Conservation (phyloP, 2,113 vertebrate genomes). For the Trogon surrucura region DNA sequence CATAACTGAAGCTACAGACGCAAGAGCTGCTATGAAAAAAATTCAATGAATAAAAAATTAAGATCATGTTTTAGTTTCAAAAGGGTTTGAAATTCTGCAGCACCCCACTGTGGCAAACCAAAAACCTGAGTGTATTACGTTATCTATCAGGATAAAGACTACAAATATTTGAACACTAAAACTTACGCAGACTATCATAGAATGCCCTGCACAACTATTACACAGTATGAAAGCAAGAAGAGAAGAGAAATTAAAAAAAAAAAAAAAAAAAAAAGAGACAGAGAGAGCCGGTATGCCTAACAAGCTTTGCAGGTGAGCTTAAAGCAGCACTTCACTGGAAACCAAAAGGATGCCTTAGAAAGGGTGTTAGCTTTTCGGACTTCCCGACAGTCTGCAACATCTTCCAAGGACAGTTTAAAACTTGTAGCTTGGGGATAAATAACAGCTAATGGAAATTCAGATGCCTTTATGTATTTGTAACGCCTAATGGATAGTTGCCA, state of each 20-base stretch:
- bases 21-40: not conserved
- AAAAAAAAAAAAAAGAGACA: not conserved
- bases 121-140: not conserved
- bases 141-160: not conserved
- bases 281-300: not conserved
- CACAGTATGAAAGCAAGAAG: not conserved
- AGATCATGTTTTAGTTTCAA: not conserved
- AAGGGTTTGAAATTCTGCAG: not conserved
- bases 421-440: not conserved
- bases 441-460: conserved; percentile 5
- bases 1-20: not conserved
- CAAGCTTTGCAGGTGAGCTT: not conserved
- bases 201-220: not conserved
- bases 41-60: not conserved
- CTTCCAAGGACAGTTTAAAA: conserved; percentile 5
- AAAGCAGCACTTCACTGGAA: not conserved
- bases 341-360: not conserved
- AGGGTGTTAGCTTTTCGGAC: not conserved
- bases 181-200: not conserved
- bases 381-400: not conserved
- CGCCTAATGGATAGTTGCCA: not conserved
- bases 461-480: conserved; percentile 63
- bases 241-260: too few species aligned
- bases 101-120: not conserved
- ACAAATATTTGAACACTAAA: not conserved